Evolutionary conservation across 2,113 vertebrate genomes (phyloP), one percentile per base, ranked within the genome.

Genomic region (Isurus oxyrinchus): DNA sequence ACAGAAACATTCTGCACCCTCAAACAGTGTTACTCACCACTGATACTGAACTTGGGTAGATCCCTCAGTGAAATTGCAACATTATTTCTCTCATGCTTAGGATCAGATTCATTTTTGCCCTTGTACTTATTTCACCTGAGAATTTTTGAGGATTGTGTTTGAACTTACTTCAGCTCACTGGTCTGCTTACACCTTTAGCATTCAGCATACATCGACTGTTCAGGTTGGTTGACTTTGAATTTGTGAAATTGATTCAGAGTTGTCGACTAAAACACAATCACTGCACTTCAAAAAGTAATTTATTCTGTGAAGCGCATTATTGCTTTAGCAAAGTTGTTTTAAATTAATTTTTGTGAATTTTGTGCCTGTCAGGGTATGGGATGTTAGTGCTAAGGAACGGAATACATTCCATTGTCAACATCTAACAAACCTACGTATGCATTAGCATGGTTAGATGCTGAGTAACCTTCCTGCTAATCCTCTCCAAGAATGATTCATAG

Each of bases 81-180:
- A 95, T 95, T 95, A 67, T 67, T 95, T 94, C 55, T 72, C 94
- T 95, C 94, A 72, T 95, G 94, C 90, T 40, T 94, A 59, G 90
- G 90, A 94, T 94, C 90, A 94, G 59, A 94, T 94, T 94, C 90
- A 94, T 66, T 94, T 66, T 66, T 94, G 90, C 90, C 59, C 90
- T 94, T 94, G 90, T 94, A 94, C 59, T 93, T 94, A 94, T 94
- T 94, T 94, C 90, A 66, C 59, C 35, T 94, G 90, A 94, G 90
- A 94, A 94, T 94, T 63, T 94, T 63, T 94, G 59, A 63, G 90
- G 59, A 94, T 21, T 94, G 40, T 95, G 94, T 95, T 63, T 95
- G 94, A 95, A 95, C 49, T 95, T 66, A 69, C 67, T 95, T 95
- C 66, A 72, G 67, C 94, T 95, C 94, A 72, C 44, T 95, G 67